Conservation (phyloP, 2,888 invertebrate genomes). For the Rotaria socialis region DNA sequence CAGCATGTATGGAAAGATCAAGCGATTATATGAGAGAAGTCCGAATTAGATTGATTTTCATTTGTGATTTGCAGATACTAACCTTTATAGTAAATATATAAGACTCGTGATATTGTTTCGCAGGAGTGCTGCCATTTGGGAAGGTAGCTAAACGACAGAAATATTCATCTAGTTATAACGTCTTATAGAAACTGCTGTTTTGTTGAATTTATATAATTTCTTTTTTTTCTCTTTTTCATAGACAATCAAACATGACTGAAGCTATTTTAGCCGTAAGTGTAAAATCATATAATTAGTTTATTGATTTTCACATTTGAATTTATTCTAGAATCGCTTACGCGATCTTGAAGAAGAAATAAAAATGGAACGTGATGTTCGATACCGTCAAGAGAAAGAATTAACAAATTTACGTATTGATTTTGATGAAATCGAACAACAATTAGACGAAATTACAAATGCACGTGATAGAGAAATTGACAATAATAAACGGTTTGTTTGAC, state of each 20-base stretch:
- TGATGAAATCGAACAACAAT: constrained; percentile 45
- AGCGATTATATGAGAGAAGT: no score
- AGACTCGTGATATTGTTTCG: no score
- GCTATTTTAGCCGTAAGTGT: not conserved
- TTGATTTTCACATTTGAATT: not conserved
- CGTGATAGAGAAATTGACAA: constrained; percentile 41
- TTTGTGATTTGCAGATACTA: no score
- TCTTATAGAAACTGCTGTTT: no score
- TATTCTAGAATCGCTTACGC: constrained; percentile 39
- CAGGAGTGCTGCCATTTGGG: no score
- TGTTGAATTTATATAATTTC: no score
- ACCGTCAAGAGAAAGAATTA: constrained; percentile 46
- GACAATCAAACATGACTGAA: not conserved
- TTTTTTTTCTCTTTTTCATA: not conserved
- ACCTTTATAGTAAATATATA: no score
- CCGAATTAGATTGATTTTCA: no score
- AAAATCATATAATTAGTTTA: not conserved
- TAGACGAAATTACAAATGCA: constrained; percentile 35
- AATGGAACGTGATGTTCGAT: constrained; percentile 42
- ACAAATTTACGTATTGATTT: constrained; percentile 40
- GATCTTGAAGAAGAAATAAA: constrained; percentile 46
- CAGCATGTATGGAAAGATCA: no score
- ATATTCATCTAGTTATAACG: no score
- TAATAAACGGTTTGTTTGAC: not conserved
- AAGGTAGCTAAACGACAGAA: no score